Conservation (phyloP, 2,888 invertebrate species). For the Apodemia mormo region DNA sequence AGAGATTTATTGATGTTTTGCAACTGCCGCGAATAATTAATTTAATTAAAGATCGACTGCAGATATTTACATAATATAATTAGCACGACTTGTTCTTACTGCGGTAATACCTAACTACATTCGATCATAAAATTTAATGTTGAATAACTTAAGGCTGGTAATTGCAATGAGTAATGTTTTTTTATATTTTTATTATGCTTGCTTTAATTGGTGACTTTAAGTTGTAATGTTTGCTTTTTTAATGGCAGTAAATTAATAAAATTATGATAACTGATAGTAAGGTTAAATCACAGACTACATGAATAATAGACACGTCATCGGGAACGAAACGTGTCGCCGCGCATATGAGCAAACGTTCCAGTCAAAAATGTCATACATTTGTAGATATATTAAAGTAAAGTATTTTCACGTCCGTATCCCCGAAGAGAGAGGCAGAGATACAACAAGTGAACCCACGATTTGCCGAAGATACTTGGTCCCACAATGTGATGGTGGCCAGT, state of each 20-base stretch:
- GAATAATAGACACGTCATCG: too few relatives aligned
- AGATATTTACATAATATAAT: conserved; percentile 12
- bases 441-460: too few relatives aligned
- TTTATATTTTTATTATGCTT: conserved; percentile 2
- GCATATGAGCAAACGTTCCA: too few relatives aligned
- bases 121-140: conserved; percentile 18
- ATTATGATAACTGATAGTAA: not conserved
- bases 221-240: not conserved
- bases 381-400: too few relatives aligned
- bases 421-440: too few relatives aligned
- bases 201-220: not conserved
- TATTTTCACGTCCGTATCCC: too few relatives aligned
- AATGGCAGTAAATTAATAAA: not conserved
- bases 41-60: conserved; percentile 11
- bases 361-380: too few relatives aligned
- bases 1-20: conserved; percentile 3
- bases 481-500: too few relatives aligned
- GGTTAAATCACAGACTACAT: not conserved
- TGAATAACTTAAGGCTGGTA: conserved; percentile 7
- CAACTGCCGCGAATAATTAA: conserved; percentile 3
- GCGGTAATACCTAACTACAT: not conserved
- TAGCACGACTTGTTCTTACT: conserved; percentile 7
- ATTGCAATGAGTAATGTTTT: not conserved
- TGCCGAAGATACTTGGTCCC: too few relatives aligned
- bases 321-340: too few relatives aligned